Base-by-base conservation (phyloP, 1,140 invertebrate species). In the Rhopalosiphum maidis region DNA sequence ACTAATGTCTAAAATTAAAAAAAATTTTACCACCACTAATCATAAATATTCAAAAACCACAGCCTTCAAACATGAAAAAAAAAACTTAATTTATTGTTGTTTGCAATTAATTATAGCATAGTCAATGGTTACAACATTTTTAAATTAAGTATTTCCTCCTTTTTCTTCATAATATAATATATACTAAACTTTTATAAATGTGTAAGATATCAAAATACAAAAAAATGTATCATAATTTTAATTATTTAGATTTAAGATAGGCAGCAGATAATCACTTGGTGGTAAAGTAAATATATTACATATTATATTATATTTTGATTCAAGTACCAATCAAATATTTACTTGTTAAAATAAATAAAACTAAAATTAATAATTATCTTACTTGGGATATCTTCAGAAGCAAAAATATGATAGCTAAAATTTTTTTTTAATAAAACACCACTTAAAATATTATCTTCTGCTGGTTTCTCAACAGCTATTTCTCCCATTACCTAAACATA, bases 371-470 rank as follows among this genome's bases (percentile, higher is more conserved):
- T 35, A 43, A 94, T 93, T 8, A 85, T 96, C 96, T 96, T 95
- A 98, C 97, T 99, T 91, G 97, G 97, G 43, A 99, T 96, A 96
- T 99, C 99, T 23, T 97, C 96, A 0, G 99, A 98, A 15, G 98
- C 97, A 87, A 99, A 95, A 93, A 99, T 96, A 95, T 99, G 99
- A 95, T 99, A 99, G 95, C 99, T 99, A 95, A 99, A 99, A 95
- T 99, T 99, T 68, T 99, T 96, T 95, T 99, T 99, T 0, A 99
- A 98, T 51, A 99, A 95, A 94, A 99, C 97, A 0, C 99, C 99
- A 21, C 98, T 98, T 6, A 99, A 95, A 90, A 96, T 96, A 86
- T 97, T 96, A 18, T 97, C 97, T 8, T 98, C 96, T 94, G 96
- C 96, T 1, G 98, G 98, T 46, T 97, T 97, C 82, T 98, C 97